These are phyloP conservation scores for Fratercula arctica DNA, from an alignment of 2,797 vertebrate species.

Conservation along the genomic window DNA sequence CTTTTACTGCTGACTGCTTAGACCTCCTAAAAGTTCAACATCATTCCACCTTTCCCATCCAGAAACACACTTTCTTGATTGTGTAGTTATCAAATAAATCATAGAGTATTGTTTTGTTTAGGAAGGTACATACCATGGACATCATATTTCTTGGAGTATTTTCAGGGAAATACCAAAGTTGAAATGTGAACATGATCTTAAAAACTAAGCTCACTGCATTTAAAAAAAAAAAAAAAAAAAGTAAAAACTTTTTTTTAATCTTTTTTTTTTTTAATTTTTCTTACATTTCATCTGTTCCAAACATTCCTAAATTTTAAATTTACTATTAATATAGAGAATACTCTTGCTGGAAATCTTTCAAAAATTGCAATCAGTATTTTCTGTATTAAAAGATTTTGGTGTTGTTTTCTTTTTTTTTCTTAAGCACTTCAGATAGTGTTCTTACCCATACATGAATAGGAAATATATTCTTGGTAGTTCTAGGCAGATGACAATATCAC, in stretches of 20 bases:
- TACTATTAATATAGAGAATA: neutral
- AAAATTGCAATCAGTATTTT: neutral
- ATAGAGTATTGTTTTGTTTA: neutral
- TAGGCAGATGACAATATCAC: neutral
- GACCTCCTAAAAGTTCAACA: neutral
- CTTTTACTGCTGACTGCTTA: neutral
- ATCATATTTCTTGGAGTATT: neutral
- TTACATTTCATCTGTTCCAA: neutral
- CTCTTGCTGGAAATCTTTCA: neutral
- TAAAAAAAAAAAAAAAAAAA: neutral
- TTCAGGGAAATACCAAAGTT: neutral
- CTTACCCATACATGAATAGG: neutral
- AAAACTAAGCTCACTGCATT: neutral
- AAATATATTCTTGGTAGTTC: neutral
- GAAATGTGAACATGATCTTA: neutral
- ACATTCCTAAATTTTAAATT: rapidly evolving
- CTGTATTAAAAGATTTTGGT: neutral
- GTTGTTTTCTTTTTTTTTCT: neutral
- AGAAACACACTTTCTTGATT: neutral
- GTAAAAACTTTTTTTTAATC: rapidly evolving
- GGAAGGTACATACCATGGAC: neutral
- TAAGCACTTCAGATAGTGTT: neutral
- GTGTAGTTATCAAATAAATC: neutral
- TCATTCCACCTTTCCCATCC: neutral
- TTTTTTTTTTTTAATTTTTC: rapidly evolving